Evolutionary conservation across 2,113 vertebrate species (phyloP).

Genomic region (Grantiella picta): DNA sequence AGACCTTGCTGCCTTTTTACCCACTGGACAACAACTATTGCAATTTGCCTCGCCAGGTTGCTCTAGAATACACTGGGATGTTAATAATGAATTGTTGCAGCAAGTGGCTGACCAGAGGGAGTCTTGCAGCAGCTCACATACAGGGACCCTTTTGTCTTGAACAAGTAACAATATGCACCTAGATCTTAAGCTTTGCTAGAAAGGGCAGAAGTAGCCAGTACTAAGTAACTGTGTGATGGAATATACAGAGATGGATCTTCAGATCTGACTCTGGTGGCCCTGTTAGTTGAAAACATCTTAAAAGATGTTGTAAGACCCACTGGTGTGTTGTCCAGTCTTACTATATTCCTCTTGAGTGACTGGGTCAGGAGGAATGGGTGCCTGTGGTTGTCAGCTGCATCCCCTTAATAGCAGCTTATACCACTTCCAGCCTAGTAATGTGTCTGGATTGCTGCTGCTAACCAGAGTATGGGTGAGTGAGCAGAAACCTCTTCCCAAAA

Average conservation of each 20-base stretch:
- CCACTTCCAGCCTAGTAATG: not conserved
- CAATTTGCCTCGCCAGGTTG: not conserved
- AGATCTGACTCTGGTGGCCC: not conserved
- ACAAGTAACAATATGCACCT: not conserved
- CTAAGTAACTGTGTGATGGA: not conserved
- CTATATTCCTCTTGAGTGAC: not conserved
- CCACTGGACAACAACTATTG: not conserved
- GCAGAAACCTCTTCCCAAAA: not conserved
- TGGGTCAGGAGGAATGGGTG: not conserved
- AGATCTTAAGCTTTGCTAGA: not conserved
- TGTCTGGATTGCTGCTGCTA: not conserved
- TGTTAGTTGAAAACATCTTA: not conserved
- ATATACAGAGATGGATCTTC: not conserved
- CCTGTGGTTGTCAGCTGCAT: not conserved
- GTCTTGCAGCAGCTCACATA: not conserved
- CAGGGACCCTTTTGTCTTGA: not conserved
- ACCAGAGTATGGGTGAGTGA: rapidly evolving
- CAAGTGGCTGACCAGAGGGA: not conserved
- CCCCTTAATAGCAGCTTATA: not conserved
- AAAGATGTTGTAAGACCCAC: not conserved
- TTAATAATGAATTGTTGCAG: not conserved
- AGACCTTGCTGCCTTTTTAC: not conserved
- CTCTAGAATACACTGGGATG: not conserved
- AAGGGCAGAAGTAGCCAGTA: not conserved
- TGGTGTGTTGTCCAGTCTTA: not conserved